Evolutionary conservation across 1,140 invertebrate species (phyloP).

Genomic region (Dendrolimus punctatus): DNA sequence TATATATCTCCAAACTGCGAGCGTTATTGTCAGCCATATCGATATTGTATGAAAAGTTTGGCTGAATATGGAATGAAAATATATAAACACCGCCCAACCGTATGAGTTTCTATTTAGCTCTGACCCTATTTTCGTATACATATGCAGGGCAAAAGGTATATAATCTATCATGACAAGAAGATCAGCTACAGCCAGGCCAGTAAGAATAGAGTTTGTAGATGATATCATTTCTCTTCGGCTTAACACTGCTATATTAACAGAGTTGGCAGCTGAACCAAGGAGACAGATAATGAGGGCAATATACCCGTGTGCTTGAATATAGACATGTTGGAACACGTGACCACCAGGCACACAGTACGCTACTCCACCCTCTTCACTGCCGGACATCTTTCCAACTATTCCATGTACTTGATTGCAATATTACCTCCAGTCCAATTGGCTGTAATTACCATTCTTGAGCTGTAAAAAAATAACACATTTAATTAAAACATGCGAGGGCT

Average conservation of each 20-base stretch:
- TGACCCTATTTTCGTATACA: slow-evolving; percentile 76
- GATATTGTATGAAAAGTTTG: slow-evolving; percentile 93
- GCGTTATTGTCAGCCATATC: slow-evolving; percentile 92
- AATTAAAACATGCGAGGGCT: too few relatives aligned
- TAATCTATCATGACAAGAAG: slow-evolving; percentile 95
- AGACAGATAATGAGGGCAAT: slow-evolving; percentile 82
- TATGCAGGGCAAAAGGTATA: slow-evolving; percentile 89
- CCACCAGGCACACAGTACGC: slow-evolving; percentile 62
- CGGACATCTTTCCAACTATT: slow-evolving; percentile 23
- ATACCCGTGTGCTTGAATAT: slow-evolving; percentile 59
- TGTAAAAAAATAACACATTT: slow-evolving; percentile 16
- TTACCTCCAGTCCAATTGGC: not conserved
- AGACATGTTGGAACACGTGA: slow-evolving; percentile 52
- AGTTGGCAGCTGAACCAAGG: slow-evolving; percentile 93
- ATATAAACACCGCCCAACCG: slow-evolving; percentile 84
- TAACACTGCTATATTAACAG: slow-evolving; percentile 93
- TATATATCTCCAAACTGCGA: slow-evolving; percentile 95
- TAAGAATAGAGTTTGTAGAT: slow-evolving; percentile 88
- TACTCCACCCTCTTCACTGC: slow-evolving; percentile 20
- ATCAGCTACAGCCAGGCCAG: slow-evolving; percentile 91
- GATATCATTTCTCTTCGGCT: slow-evolving; percentile 91
- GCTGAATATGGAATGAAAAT: slow-evolving; percentile 88
- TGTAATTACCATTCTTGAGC: slow-evolving; percentile 7
- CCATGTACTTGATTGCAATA: not conserved
- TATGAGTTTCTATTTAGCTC: slow-evolving; percentile 77